Evolutionary conservation across 2,797 vertebrate species (phyloP), one percentile per base, ranked within the genome.

Genomic region (Danio albolineatus): DNA sequence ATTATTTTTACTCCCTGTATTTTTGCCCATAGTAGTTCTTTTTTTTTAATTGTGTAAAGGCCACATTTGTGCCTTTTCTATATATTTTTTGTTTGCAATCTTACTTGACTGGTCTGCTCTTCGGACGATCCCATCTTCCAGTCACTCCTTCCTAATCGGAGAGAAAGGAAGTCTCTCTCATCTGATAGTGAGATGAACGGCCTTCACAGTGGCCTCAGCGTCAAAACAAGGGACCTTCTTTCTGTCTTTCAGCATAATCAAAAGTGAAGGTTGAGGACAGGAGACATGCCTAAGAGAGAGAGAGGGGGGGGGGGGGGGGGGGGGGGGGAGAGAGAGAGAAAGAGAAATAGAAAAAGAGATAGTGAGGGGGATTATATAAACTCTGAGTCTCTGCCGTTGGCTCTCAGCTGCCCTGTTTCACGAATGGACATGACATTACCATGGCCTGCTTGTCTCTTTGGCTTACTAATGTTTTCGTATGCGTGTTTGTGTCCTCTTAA

Each of bases 321-420:
- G n/a, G n/a, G n/a, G n/a, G n/a, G n/a, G n/a, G n/a, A n/a, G n/a
- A 74, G 59, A 83, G 84, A 83, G 81, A 10, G 13, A 3, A 48
- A 8, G 14, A 13, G 13, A 49, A 48, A 13, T 1, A 13, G 14
- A 13, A 48, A 10, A 14, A 12, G 48, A 12, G 48, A 12, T 51
- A 10, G 10, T 51, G 78, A 77, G 79, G 79, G 72, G 9, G 59
- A 43, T 82, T 82, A 82, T 72, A 44, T 82, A 82, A 78, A 67
- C 62, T 66, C 17, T 36, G 44, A 28, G 56, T 59, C 14, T 5
- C 19, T 56, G 77, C 66, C 51, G 51, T 28, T 82, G 67, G 62
- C 73, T 82, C 73, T 65, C 60, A 53, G 43, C n/a, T 65, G 67
- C 51, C 70, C 80, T 53, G 76, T 28, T 78, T 61, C 57, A 72